A percentile compares a stretch with the other conserved stretches of the same genome.
phyloP scores from a whole-genome alignment of 1,140 invertebrate genomes.

The Halesus radiatus region DNA sequence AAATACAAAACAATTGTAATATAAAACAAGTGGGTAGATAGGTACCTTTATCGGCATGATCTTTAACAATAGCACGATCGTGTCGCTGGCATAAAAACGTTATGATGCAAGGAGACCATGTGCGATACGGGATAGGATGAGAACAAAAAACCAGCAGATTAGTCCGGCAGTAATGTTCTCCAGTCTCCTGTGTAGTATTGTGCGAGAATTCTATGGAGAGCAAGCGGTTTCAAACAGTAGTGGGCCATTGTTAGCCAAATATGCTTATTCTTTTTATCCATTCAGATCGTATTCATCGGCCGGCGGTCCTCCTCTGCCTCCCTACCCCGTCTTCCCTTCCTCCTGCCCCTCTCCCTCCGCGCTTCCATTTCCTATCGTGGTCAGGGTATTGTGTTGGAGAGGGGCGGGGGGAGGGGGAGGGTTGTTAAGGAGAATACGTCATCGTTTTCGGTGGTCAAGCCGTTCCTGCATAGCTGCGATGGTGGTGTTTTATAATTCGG shows the following conservation, averaged over 20 bases:
- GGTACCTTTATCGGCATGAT: not conserved
- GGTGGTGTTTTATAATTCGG: not conserved
- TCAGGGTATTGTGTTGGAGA: not conserved
- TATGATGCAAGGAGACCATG: conserved; percentile 26
- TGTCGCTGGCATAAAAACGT: not conserved
- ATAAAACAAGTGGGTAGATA: too few species aligned
- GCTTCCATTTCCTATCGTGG: not conserved
- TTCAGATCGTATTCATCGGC: conserved; percentile 43
- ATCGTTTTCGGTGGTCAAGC: conserved; percentile 6
- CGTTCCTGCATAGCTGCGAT: too few species aligned
- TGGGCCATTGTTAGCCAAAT: conserved; percentile 48
- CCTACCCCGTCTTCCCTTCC: not conserved
- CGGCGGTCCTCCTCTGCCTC: not conserved
- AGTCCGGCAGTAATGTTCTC: conserved; percentile 28
- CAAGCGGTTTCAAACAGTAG: conserved; percentile 42
- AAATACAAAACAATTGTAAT: too few species aligned
- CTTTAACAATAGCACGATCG: not conserved
- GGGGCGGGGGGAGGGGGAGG: not conserved
- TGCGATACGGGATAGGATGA: conserved; percentile 17
- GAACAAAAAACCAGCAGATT: conserved; percentile 25
- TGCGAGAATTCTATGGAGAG: conserved; percentile 25
- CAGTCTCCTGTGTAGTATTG: conserved; percentile 4
- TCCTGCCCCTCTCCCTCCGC: not conserved
- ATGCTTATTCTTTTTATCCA: conserved; percentile 52
- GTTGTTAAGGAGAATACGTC: not conserved